Conservation (phyloP, 2,113 vertebrate species). For the Turdus rufiventris region DNA sequence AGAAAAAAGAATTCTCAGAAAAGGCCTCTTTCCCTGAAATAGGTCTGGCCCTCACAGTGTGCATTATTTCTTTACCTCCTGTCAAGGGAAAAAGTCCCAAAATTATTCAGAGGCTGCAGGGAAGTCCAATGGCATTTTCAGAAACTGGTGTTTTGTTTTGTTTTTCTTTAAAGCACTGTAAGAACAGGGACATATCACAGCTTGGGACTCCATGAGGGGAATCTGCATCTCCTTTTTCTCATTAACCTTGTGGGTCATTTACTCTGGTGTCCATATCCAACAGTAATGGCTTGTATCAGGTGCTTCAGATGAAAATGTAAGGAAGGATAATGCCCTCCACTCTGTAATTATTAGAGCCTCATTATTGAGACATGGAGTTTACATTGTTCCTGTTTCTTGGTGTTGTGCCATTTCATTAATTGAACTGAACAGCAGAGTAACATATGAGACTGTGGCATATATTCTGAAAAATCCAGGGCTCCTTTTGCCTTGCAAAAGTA, state of each 20-base stretch:
- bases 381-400: fast-evolving
- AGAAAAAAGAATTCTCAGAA: background rate
- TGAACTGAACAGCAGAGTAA: background rate
- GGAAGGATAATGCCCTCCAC: background rate
- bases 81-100: background rate
- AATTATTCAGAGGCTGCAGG: background rate
- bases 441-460: fast-evolving
- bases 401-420: background rate
- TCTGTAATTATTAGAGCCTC: background rate
- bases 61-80: background rate
- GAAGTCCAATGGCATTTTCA: background rate
- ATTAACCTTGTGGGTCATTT: background rate
- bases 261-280: background rate
- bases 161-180: background rate
- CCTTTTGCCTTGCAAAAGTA: background rate
- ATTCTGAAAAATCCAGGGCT: background rate
- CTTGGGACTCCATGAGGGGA: background rate
- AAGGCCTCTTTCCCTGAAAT: background rate
- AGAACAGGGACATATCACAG: background rate
- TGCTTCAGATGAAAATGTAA: background rate
- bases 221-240: background rate
- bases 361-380: background rate
- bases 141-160: background rate
- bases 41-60: background rate
- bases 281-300: background rate